Conservation (phyloP, 2,113 vertebrate genomes). For the Erythrocebus patas region DNA sequence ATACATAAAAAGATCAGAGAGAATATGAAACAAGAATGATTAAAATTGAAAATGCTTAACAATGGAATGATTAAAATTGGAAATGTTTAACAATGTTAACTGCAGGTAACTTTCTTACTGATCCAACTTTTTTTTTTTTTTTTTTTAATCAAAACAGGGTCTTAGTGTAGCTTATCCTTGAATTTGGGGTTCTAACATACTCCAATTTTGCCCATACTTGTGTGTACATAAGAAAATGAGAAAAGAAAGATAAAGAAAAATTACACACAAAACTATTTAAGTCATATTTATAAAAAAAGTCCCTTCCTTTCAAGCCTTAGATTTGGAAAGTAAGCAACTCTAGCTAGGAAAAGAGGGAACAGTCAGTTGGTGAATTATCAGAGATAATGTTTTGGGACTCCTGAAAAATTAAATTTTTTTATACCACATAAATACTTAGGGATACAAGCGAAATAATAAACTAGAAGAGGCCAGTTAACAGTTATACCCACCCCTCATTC, state of each 20-base stretch:
- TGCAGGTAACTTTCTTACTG: background rate
- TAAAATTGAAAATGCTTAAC: background rate
- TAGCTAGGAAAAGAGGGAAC: background rate
- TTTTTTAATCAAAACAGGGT: background rate
- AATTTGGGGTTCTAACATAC: background rate
- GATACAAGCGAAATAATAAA: background rate
- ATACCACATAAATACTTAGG: background rate
- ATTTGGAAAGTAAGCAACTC: conserved; percentile 27
- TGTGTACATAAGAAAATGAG: background rate
- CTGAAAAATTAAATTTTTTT: conserved; percentile 3
- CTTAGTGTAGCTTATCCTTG: background rate
- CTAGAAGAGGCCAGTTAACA: background rate
- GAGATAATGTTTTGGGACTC: background rate
- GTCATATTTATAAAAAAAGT: background rate
- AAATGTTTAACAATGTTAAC: background rate
- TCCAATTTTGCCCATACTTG: background rate
- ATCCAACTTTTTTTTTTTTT: background rate
- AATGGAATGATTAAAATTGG: background rate
- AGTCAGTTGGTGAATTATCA: background rate
- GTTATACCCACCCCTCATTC: background rate
- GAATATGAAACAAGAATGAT: background rate
- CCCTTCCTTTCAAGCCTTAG: background rate
- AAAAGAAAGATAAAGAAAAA: background rate
- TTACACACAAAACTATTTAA: background rate
- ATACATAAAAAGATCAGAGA: background rate